Conservation (phyloP, 2,888 invertebrate species). For the Congeria kusceri region DNA sequence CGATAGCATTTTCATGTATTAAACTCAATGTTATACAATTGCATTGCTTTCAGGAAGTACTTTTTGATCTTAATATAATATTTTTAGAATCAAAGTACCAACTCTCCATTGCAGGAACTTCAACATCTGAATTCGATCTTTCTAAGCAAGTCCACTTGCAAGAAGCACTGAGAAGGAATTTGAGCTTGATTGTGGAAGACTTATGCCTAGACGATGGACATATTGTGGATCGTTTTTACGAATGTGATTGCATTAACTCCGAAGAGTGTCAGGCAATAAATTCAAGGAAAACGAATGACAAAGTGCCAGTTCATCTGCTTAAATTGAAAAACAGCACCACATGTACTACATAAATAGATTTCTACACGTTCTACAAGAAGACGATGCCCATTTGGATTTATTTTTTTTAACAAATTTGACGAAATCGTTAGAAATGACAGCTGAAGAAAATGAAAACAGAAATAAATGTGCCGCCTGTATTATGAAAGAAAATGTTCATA, state of each 20-base stretch:
- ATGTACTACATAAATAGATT: neutral
- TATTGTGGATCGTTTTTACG: neutral
- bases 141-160: neutral
- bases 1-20: too few species aligned
- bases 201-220: neutral
- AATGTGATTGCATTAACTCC: neutral
- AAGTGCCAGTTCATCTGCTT: neutral
- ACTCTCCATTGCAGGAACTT: too few species aligned
- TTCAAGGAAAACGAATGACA: neutral
- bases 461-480: conserved; percentile 33
- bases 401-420: too few species aligned
- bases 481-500: conserved; percentile 36
- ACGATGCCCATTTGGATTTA: too few species aligned
- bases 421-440: conserved; percentile 12
- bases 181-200: neutral
- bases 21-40: too few species aligned
- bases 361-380: too few species aligned
- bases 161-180: neutral
- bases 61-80: too few species aligned
- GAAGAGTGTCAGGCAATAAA: neutral
- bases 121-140: too few species aligned
- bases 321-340: conserved; percentile 1
- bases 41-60: too few species aligned
- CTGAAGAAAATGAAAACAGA: conserved; percentile 24
- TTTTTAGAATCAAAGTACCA: too few species aligned